These are phyloP conservation scores for Mesoligia furuncula DNA, from an alignment of 2,888 invertebrate genomes.

Conservation along the genomic window DNA sequence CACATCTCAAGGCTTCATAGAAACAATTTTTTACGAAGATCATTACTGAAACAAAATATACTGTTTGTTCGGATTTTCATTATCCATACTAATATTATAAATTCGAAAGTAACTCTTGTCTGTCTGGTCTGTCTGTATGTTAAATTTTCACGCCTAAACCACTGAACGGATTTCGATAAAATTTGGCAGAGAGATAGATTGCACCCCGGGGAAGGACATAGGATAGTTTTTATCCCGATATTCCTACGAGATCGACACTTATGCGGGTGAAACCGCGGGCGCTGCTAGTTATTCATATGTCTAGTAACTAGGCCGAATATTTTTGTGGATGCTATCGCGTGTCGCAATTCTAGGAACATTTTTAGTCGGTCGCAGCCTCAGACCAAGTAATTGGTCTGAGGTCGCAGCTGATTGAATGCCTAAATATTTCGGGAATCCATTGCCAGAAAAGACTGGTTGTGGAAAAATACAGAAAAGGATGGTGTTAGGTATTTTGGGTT, in stretches of 20 bases:
- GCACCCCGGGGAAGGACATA: too few species aligned
- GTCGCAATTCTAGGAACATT: slow-evolving; percentile 53
- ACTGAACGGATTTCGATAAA: too few species aligned
- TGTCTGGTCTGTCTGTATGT: too few species aligned
- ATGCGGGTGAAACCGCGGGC: too few species aligned
- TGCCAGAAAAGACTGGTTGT: too few species aligned
- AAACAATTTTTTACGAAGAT: neutral
- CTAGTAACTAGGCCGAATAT: slow-evolving; percentile 37
- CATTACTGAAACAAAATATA: slow-evolving; percentile 12
- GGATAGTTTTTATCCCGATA: too few species aligned
- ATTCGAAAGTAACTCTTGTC: too few species aligned
- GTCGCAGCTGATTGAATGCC: slow-evolving; percentile 31
- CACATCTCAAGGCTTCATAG: slow-evolving; percentile 22
- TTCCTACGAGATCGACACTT: too few species aligned
- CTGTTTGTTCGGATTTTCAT: neutral
- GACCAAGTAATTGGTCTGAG: too few species aligned
- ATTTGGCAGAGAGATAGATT: too few species aligned
- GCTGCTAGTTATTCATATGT: slow-evolving; percentile 19
- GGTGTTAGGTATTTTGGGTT: neutral
- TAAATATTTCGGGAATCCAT: slow-evolving; percentile 53
- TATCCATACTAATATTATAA: too few species aligned
- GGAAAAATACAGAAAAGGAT: slow-evolving; percentile 57
- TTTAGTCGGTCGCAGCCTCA: slow-evolving; percentile 31
- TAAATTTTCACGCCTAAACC: too few species aligned
- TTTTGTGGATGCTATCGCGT: slow-evolving; percentile 40